Percentiles rank a stretch among this genome's conserved stretches.
phyloP scores from a whole-genome alignment of 2,797 vertebrate genomes.

The Salarias fasciatus region DNA sequence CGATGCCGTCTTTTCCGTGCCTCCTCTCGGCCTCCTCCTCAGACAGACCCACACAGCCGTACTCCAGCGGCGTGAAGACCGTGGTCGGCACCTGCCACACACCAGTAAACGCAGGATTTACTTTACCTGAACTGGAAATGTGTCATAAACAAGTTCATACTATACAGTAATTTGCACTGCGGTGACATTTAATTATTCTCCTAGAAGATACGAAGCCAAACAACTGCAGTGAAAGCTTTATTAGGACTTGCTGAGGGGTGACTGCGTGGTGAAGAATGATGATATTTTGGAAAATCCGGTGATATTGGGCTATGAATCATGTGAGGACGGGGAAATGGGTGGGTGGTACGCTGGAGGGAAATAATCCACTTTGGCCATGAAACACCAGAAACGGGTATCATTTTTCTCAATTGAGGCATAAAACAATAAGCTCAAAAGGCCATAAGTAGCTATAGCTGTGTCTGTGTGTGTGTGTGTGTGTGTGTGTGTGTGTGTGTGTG shows the following conservation, averaged over 20 bases:
- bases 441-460: not conserved
- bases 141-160: not conserved
- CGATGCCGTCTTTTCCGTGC: constrained; percentile 85
- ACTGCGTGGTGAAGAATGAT: constrained; percentile 25
- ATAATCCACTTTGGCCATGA: not conserved
- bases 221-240: constrained; percentile 10
- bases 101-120: too few relatives aligned
- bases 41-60: constrained; percentile 93
- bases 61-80: constrained; percentile 95
- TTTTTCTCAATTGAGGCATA: constrained; percentile 6
- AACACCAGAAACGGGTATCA: constrained; percentile 16
- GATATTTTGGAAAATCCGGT: constrained; percentile 33
- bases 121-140: not conserved
- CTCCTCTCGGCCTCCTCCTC: constrained; percentile 87
- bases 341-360: too few relatives aligned
- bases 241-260: constrained; percentile 19
- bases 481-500: too few relatives aligned
- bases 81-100: constrained; percentile 90
- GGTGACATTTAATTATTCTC: not conserved
- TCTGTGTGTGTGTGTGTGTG: constrained; percentile 10
- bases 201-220: not conserved
- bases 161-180: not conserved
- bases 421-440: constrained; percentile 24
- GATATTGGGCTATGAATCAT: constrained; percentile 27
- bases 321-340: constrained; percentile 1